Percentiles rank a stretch among this genome's conserved stretches.
These are phyloP conservation scores for Corythucha ciliata DNA, from an alignment of 2,888 invertebrate genomes.

Conservation along the genomic window DNA sequence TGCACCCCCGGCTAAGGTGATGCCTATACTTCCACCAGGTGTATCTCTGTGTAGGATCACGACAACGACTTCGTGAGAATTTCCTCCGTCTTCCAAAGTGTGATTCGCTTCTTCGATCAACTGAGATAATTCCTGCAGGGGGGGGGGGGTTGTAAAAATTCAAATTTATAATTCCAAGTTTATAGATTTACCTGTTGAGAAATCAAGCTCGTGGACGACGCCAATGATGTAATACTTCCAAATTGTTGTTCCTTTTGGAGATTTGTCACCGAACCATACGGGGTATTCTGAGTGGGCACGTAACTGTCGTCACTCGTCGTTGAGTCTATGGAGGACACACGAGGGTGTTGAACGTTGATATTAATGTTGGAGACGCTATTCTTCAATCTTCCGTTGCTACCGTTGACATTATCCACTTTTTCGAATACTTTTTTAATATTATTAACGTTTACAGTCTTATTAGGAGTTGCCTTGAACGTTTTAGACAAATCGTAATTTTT, in stretches of 20 bases:
- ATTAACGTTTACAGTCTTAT: constrained; percentile 42
- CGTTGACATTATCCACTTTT: constrained; percentile 40
- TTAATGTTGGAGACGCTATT: constrained; percentile 8
- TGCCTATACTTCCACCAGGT: constrained; percentile 67
- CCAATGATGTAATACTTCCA: constrained; percentile 49
- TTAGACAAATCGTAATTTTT: too few species aligned
- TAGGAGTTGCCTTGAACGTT: constrained; percentile 9
- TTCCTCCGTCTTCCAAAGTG: constrained; percentile 47
- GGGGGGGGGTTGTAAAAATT: too few species aligned
- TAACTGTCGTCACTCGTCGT: constrained; percentile 45
- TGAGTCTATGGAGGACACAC: constrained; percentile 49
- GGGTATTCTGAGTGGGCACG: constrained; percentile 36
- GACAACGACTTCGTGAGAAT: constrained; percentile 50
- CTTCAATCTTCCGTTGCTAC: constrained; percentile 23
- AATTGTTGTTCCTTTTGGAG: constrained; percentile 45
- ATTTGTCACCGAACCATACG: constrained; percentile 40
- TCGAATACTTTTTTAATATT: constrained; percentile 53
- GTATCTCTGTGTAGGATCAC: constrained; percentile 58
- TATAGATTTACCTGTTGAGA: constrained; percentile 21
- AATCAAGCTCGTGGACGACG: constrained; percentile 46
- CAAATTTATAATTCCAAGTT: too few species aligned
- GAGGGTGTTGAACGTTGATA: constrained; percentile 40
- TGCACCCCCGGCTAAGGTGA: constrained; percentile 77
- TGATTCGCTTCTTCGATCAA: constrained; percentile 58
- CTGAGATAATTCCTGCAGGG: constrained; percentile 49